These are phyloP conservation scores for Belonocnema kinseyi DNA, from an alignment of 1,140 invertebrate species.

Conservation along the genomic window DNA sequence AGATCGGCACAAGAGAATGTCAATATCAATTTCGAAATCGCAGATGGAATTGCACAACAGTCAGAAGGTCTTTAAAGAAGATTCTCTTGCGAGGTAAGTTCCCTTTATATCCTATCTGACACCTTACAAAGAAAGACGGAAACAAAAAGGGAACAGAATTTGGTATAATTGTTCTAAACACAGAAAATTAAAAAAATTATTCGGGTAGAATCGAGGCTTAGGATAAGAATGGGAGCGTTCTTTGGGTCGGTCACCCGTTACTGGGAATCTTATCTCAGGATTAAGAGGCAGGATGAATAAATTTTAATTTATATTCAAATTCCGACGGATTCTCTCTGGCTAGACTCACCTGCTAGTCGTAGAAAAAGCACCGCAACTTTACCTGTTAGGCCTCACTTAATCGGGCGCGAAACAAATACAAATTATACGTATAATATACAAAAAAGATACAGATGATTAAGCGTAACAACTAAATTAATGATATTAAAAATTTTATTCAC, in stretches of 20 bases:
- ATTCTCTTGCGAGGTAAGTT: conserved; percentile 86
- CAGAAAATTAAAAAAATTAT: conserved; percentile 40
- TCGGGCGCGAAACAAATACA: conserved; percentile 47
- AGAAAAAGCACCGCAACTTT: not conserved
- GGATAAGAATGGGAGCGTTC: conserved; percentile 44
- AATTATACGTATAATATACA: too few relatives aligned
- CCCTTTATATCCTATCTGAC: too few relatives aligned
- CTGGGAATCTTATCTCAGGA: conserved; percentile 52
- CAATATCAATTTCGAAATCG: conserved; percentile 89
- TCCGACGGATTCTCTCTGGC: conserved; percentile 55
- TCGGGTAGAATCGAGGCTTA: conserved; percentile 45
- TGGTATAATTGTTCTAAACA: conserved; percentile 23
- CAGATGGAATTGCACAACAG: conserved; percentile 90
- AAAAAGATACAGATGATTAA: conserved; percentile 41
- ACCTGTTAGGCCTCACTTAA: not conserved
- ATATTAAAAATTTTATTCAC: not conserved
- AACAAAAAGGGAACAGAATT: too few relatives aligned
- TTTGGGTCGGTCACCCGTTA: conserved; percentile 40
- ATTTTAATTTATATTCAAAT: conserved; percentile 59
- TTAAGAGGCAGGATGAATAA: conserved; percentile 61
- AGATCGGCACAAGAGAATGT: conserved; percentile 87
- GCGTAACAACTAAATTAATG: conserved; percentile 72
- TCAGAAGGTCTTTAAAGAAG: conserved; percentile 86
- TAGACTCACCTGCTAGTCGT: conserved; percentile 39
- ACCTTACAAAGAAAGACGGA: too few relatives aligned